Evolutionary conservation across 2,888 invertebrate genomes (phyloP), one percentile per base, ranked within the genome.

Genomic region (Sminthurinus aureus): DNA sequence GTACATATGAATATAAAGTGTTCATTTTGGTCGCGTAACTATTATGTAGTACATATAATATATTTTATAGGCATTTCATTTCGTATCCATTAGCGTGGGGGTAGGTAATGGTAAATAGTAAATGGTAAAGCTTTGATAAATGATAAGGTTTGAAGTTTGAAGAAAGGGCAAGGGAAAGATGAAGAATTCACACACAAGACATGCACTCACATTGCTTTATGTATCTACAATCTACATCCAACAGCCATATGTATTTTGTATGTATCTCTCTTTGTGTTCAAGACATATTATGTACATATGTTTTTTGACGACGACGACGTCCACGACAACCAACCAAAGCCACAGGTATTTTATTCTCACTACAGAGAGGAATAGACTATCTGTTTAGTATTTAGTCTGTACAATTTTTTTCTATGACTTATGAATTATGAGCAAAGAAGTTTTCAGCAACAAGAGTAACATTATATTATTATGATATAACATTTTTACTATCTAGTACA

Each of bases 131-230:
- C 38, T 38, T 38, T 38, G 38, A 38, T 38, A 38, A 38, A 58
- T 50, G 81, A 81, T 81, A 75, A 81, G 81, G 73, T 69, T 74
- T 74, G 74, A 52, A 81, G 71, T 71, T 71, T 71, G 71, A 71
- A 79, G 79, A 67, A 81, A 81, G 81, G 81, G 81, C 81, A 81
- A 81, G 81, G 81, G 81, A 81, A 81, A 79, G 79, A 79, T 79
- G 74, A 58, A 78, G 50, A 75, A 50, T 52, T 52, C 75, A 74
- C 74, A 75, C n/a, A 38, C 71, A 24, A 74, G 20, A 26, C 26
- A 22, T 74, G 13, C 15, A 18, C 11, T 38, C 18, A 22, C 26
- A 75, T 51, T 18, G 4, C 15, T 24, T 22, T 26, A 12, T 67
- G 11, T 74, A 12, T 67, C 0, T 74, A 26, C 50, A 18, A 26